phyloP scores from a whole-genome alignment of 2,113 vertebrate species.

The Eonycteris spelaea region DNA sequence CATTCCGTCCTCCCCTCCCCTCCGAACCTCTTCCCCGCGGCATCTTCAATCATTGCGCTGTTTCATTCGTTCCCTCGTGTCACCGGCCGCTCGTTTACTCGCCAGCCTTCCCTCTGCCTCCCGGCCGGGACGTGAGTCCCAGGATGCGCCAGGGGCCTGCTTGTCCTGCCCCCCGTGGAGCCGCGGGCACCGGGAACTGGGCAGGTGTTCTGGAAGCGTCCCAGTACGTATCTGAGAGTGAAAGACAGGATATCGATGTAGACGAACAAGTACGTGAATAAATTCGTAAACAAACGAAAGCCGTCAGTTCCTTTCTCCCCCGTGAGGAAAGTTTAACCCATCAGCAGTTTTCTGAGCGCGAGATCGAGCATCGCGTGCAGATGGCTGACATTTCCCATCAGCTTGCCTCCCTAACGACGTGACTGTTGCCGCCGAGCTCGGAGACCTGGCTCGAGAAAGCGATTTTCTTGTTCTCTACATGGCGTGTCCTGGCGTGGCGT shows the following conservation, averaged over 20 bases:
- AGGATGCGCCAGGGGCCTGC: accelerated
- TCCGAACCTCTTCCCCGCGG: neutral
- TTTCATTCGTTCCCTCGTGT: neutral
- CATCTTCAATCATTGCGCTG: neutral
- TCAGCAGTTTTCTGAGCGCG: too few species aligned
- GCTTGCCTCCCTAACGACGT: neutral
- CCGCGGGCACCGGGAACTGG: too few species aligned
- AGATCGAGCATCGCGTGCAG: too few species aligned
- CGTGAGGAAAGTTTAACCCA: neutral
- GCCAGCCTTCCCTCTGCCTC: neutral
- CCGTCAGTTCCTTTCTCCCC: neutral
- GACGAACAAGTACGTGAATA: too few species aligned
- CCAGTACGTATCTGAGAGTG: too few species aligned
- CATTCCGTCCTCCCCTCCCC: neutral
- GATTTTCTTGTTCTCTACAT: neutral
- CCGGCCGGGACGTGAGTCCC: neutral
- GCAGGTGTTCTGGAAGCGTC: neutral
- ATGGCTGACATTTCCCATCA: neutral
- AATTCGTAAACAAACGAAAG: too few species aligned
- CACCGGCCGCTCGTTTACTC: too few species aligned
- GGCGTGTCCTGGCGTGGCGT: too few species aligned
- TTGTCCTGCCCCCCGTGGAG: too few species aligned
- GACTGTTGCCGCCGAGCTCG: neutral
- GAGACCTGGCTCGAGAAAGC: neutral
- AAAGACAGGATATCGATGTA: too few species aligned